Evolutionary conservation across 2,888 invertebrate species (phyloP), one percentile per base, ranked within the genome.

Genomic region (Mayetiola destructor): DNA sequence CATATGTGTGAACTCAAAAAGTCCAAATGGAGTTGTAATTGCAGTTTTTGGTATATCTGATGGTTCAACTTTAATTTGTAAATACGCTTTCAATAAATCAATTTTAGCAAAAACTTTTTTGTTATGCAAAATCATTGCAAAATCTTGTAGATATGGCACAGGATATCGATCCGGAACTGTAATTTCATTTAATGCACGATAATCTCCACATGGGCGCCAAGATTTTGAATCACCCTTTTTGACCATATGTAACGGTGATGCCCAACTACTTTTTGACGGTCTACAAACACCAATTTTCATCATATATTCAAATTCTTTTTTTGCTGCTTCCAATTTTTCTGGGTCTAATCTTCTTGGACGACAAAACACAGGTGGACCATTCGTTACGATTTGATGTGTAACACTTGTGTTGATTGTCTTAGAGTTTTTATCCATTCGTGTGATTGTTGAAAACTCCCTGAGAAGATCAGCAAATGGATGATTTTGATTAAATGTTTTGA

Each of bases 41-140:
- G 67, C 69, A 3, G 69, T 69, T 60, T 72, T 71, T 1, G 40
- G 59, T 14, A 70, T 63, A 58, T 70, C 66, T n/a, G 63, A 64
- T 2, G 60, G 48, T 2, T 59, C 60, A 20, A 72, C 64, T 1
- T 67, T 67, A 27, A 72, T 69, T 23, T 69, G 66, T 56, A 67
- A 61, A 58, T 65, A 72, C 0, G 69, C 69, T 55, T 59, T 55
- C 1, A 59, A 52, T 3, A 67, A 55, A 58, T 66, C 65, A 3
- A 65, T 57, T 12, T 18, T 60, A 1, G 61, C 58, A 56, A 65
- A 66, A 12, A 64, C 57, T 23, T 2, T 16, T 48, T 58, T 60
- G 1, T 48, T 54, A 27, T 27, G 14, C 29, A 59, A 16, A 4
- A 21, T 27, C 8, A 27, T 5, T 9, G 20, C 16, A 29, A 58